Conservation (phyloP, 2,888 invertebrate species). For the Andrena minutula region DNA sequence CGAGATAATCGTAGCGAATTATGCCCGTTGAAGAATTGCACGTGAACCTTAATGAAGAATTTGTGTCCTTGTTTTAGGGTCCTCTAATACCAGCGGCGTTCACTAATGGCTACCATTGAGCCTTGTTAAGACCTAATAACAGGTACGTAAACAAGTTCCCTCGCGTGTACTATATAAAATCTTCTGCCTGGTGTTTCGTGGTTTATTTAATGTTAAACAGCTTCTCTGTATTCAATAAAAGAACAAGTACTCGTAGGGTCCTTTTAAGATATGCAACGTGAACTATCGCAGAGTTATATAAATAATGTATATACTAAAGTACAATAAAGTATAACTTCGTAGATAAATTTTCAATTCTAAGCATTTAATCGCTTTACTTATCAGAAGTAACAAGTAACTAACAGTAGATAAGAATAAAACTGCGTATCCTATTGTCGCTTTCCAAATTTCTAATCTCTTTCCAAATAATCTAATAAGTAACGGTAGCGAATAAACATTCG, state of each 20-base stretch:
- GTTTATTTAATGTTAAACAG: neutral
- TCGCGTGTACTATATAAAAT: neutral
- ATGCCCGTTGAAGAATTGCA: neutral
- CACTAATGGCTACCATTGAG: constrained; percentile 99
- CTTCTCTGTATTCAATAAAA: neutral
- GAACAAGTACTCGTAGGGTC: neutral
- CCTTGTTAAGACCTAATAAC: constrained; percentile 84
- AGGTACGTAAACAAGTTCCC: constrained; percentile 76
- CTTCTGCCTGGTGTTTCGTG: constrained; percentile 9
- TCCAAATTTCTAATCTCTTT: constrained; percentile 7
- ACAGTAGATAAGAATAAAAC: no score
- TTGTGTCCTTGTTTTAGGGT: constrained; percentile 90
- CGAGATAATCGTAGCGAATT: constrained; percentile 38
- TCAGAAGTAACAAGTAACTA: neutral
- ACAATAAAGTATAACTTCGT: no score
- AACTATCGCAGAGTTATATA: constrained; percentile 3
- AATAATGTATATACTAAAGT: neutral
- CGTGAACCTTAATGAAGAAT: constrained; percentile 39
- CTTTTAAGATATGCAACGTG: neutral
- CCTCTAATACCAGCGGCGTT: constrained; percentile 99
- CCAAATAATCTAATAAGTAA: constrained; percentile 28
- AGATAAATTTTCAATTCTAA: constrained; percentile 5
- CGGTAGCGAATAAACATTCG: constrained; percentile 32
- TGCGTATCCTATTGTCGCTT: constrained; percentile 2
- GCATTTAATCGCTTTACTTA: constrained; percentile 1